phyloP scores from a whole-genome alignment of 2,113 vertebrate species.

The Dasyornis broadbenti region DNA sequence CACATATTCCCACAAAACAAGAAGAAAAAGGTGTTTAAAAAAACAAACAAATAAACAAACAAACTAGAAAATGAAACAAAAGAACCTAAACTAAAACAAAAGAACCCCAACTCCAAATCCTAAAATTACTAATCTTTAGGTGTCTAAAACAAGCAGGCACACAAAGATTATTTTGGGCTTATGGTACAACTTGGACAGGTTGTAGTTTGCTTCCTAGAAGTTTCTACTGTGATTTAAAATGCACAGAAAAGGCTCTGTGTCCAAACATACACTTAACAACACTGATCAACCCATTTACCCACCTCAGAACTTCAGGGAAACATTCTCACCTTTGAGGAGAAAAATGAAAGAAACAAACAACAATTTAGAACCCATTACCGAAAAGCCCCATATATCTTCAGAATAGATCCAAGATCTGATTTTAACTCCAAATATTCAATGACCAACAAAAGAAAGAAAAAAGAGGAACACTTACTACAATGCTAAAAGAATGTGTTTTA shows the following conservation, averaged over 20 bases:
- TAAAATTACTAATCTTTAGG: neutral
- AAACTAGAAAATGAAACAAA: neutral
- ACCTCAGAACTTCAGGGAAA: neutral
- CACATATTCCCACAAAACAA: neutral
- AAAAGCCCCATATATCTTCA: neutral
- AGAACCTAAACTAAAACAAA: neutral
- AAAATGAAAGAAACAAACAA: neutral
- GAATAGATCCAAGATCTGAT: neutral
- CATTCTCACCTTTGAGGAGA: neutral
- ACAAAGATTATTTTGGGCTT: neutral
- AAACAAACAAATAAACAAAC: neutral
- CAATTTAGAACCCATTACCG: neutral
- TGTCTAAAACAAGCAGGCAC: neutral
- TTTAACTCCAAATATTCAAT: neutral
- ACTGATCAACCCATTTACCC: neutral
- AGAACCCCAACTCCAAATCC: neutral
- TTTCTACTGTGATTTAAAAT: neutral
- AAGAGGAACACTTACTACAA: neutral
- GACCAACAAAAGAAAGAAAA: neutral
- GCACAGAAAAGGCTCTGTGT: neutral
- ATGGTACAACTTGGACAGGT: neutral
- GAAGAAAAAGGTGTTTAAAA: neutral
- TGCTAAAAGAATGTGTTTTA: neutral
- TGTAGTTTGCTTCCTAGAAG: neutral
- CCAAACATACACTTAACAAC: neutral